Percentiles rank a stretch among this genome's conserved stretches.
Evolutionary conservation across 2,797 vertebrate species (phyloP).

Genomic region (Perodicticus potto): DNA sequence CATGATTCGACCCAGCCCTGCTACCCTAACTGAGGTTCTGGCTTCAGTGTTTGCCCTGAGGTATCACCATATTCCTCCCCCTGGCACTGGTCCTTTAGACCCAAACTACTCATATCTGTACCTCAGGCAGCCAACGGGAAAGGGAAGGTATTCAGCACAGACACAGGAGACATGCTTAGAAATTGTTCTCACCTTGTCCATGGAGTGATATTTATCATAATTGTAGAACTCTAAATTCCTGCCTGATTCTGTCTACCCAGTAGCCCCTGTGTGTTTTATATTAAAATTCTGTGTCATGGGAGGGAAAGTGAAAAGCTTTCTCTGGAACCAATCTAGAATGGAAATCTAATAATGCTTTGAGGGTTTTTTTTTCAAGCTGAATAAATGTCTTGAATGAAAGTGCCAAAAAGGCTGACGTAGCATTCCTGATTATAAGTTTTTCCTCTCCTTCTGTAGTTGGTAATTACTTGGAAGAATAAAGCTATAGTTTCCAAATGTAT

Average conservation of each 20-base stretch:
- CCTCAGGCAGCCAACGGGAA: not conserved
- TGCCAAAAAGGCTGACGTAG: slow-evolving; percentile 48
- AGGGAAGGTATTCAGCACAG: not conserved
- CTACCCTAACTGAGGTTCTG: not conserved
- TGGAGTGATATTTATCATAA: not conserved
- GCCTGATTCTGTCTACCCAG: not conserved
- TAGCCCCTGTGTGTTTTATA: slow-evolving; percentile 55
- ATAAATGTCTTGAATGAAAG: slow-evolving; percentile 69
- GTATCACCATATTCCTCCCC: not conserved
- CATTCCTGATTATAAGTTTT: slow-evolving; percentile 54
- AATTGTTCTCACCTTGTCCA: not conserved
- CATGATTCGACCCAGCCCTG: not conserved
- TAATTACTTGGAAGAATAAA: slow-evolving; percentile 70
- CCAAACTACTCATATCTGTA: not conserved
- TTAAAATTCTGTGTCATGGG: slow-evolving; percentile 49
- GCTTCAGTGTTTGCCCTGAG: not conserved
- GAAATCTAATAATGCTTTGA: slow-evolving; percentile 60
- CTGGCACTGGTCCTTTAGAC: not conserved
- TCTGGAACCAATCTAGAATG: slow-evolving; percentile 49
- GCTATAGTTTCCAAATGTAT: slow-evolving; percentile 50
- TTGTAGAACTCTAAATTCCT: slow-evolving; percentile 13
- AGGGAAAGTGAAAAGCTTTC: slow-evolving; percentile 67
- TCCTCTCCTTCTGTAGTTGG: slow-evolving; percentile 32
- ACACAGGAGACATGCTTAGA: not conserved
- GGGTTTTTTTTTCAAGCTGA: not conserved